Base-by-base conservation (phyloP, 2,888 invertebrate genomes). In the Latrodectus hesperus region DNA sequence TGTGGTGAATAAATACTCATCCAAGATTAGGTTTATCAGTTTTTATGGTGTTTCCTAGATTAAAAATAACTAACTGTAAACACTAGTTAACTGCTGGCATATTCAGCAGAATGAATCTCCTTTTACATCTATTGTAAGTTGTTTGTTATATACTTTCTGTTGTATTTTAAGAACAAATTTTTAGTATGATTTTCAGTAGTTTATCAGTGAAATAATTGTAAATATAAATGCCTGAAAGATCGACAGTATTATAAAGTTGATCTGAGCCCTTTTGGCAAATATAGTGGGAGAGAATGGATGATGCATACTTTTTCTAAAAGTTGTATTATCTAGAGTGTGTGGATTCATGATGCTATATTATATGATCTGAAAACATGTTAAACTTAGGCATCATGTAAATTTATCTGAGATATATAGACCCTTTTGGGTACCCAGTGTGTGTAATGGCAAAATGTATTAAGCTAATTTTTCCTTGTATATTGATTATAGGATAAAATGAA, bases 151-250 rank as follows among this genome's bases (percentile, higher is more conserved):
- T 86, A 22, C 22, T 88, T 60, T 82, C 55, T 83, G 76, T 81
- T 71, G 71, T 82, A 68, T 72, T 83, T 78, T 82, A 74, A 83
- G 87, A 88, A 88, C 82, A 88, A 88, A 88, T 88, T 88, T 88
- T 82, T 82, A 81, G 60, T 76, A 82, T 77, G 68, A 77, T 88
- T 87, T 67, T 87, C 74, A 67, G 81, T 82, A 77, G 77, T 77
- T 65, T 72, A 71, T 77, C 51, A 53, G 14, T 14, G 17, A 77
- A 65, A 60, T 73, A 68, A 68, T 16, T 77, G 78, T 80, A 88
- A 88, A 71, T 81, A 73, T 68, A 60, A 65, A 52, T 81, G 68
- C 49, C 49, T 72, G 52, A 83, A 74, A 78, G 77, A 74, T 83
- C 74, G 72, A 83, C 87, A 88, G 87, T 88, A 88, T 88, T 88